These are phyloP conservation scores for Lysandra coridon DNA, from an alignment of 2,888 invertebrate genomes.

Conservation along the genomic window DNA sequence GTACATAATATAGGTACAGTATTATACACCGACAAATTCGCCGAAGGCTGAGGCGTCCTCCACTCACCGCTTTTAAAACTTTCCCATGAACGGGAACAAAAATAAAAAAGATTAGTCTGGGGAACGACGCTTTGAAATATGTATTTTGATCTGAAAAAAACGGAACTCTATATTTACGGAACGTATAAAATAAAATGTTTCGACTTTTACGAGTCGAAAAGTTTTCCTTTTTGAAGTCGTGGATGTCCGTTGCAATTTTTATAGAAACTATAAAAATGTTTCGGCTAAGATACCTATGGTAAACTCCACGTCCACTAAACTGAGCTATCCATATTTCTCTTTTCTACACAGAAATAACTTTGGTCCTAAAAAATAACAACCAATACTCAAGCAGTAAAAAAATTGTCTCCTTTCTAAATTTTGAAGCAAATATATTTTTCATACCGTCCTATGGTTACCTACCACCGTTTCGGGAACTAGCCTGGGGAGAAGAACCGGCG, in stretches of 20 bases:
- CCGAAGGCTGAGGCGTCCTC: conserved; percentile 26
- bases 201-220: background rate
- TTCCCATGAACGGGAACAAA: conserved; percentile 11
- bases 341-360: too few species aligned
- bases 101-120: conserved; percentile 26
- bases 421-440: too few species aligned
- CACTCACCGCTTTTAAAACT: conserved; percentile 27
- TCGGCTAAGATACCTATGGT: background rate
- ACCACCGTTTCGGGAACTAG: too few species aligned
- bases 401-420: too few species aligned
- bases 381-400: too few species aligned
- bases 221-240: background rate
- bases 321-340: too few species aligned
- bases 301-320: too few species aligned
- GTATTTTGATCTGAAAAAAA: conserved; percentile 8
- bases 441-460: too few species aligned
- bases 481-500: too few species aligned
- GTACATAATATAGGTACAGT: background rate
- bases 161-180: background rate
- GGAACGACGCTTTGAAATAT: conserved; percentile 21
- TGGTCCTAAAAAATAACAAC: too few species aligned
- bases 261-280: background rate
- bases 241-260: conserved; percentile 1
- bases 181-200: conserved; percentile 9
- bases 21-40: background rate